Conservation (phyloP, 2,888 invertebrate genomes). For the Dromius quadrimaculatus region DNA sequence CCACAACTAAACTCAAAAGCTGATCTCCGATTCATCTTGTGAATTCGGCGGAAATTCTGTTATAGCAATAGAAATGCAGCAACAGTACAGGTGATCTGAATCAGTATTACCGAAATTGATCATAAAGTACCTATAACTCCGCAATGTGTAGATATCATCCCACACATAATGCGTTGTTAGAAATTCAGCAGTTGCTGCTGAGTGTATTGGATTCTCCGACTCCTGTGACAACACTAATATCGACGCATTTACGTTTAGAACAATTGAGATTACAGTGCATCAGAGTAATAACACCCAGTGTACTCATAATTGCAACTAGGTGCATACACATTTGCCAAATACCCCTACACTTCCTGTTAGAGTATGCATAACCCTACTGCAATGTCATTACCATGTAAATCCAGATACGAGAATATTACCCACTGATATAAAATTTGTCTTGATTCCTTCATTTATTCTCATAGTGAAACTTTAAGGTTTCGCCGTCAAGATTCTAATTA, state of each 20-base stretch:
- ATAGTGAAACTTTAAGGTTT: slow-evolving; percentile 33
- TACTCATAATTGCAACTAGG: slow-evolving; percentile 23
- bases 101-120: slow-evolving; percentile 4
- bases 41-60: too few relatives aligned
- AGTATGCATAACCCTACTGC: slow-evolving; percentile 15
- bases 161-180: slow-evolving; percentile 5
- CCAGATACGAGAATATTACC: neutral
- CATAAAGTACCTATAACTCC: slow-evolving; percentile 6
- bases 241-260: slow-evolving; percentile 11
- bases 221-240: slow-evolving; percentile 4
- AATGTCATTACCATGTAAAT: slow-evolving; percentile 34
- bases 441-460: slow-evolving; percentile 18
- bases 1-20: too few relatives aligned
- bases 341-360: slow-evolving; percentile 23
- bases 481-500: slow-evolving; percentile 42
- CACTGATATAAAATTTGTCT: neutral
- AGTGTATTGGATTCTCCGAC: slow-evolving; percentile 3
- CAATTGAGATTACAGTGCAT: slow-evolving; percentile 25
- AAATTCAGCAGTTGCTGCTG: slow-evolving; percentile 15
- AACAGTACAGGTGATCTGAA: too few relatives aligned
- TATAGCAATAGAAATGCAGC: too few relatives aligned
- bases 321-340: slow-evolving; percentile 36
- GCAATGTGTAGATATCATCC: slow-evolving; percentile 5
- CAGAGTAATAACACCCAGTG: slow-evolving; percentile 30
- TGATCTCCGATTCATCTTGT: too few relatives aligned